Percentiles rank a stretch among this genome's conserved stretches.
Evolutionary conservation across 2,888 invertebrate genomes (phyloP).

Genomic region (Andrena marginata): DNA sequence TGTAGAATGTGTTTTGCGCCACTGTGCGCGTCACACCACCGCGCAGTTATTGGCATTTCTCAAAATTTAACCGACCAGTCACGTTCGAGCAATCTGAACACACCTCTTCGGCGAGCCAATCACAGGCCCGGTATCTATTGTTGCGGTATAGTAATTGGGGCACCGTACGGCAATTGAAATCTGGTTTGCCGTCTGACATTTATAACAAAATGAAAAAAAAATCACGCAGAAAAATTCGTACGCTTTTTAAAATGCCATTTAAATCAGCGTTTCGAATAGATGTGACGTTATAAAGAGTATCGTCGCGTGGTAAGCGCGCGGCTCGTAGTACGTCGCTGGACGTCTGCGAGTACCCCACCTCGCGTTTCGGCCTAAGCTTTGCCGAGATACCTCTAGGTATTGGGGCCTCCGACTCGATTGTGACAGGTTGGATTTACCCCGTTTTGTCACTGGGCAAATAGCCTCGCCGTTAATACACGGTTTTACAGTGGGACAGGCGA

Average conservation of each 20-base stretch:
- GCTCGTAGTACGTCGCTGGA: conserved; percentile 67
- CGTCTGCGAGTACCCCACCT: conserved; percentile 66
- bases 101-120: conserved; percentile 70
- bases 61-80: conserved; percentile 65
- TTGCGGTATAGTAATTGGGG: conserved; percentile 56
- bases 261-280: neutral
- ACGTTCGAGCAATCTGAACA: conserved; percentile 47
- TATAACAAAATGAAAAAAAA: conserved; percentile 35
- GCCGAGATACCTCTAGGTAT: conserved; percentile 65
- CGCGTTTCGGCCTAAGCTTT: conserved; percentile 66
- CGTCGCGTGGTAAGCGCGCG: conserved; percentile 49
- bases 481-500: conserved; percentile 25
- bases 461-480: conserved; percentile 19
- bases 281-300: conserved; percentile 7
- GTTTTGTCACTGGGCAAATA: conserved; percentile 51
- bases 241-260: conserved; percentile 22
- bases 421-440: conserved; percentile 72
- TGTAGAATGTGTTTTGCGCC: conserved; percentile 51
- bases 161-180: conserved; percentile 72
- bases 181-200: conserved; percentile 56
- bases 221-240: conserved; percentile 21
- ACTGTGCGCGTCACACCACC: conserved; percentile 53
- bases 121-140: conserved; percentile 13
- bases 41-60: conserved; percentile 66
- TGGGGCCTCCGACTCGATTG: conserved; percentile 76